Conservation (phyloP, 2,113 vertebrate species). For the Tachysurus vachellii region DNA sequence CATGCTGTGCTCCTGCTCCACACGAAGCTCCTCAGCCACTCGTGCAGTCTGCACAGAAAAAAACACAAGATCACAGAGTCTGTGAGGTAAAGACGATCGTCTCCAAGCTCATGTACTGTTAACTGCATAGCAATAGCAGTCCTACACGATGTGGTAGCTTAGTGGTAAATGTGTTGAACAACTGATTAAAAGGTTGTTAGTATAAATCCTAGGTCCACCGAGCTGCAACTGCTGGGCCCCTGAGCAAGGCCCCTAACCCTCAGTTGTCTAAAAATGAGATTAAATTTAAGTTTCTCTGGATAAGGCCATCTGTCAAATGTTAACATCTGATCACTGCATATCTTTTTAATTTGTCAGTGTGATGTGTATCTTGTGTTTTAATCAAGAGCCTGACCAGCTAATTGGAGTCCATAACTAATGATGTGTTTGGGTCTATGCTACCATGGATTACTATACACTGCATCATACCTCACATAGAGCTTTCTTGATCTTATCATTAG, state of each 20-base stretch:
- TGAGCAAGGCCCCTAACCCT: no score
- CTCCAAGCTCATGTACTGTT: background rate
- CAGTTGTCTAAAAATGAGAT: no score
- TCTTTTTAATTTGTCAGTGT: background rate
- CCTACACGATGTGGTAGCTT: no score
- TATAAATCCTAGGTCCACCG: no score
- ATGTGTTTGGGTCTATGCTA: background rate
- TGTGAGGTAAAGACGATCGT: background rate
- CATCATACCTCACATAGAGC: conserved; percentile 69
- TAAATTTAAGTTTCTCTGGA: no score
- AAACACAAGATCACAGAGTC: background rate
- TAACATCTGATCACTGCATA: background rate
- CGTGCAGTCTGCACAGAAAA: conserved; percentile 60
- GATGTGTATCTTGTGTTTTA: background rate
- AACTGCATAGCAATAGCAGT: background rate
- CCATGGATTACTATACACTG: background rate
- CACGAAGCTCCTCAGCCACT: conserved; percentile 74
- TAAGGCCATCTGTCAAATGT: no score
- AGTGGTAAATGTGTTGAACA: no score
- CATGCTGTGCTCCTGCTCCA: conserved; percentile 77
- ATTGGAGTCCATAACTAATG: background rate
- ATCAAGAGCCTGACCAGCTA: background rate
- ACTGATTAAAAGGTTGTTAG: no score
- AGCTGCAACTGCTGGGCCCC: no score
- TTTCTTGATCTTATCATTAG: conserved; percentile 73